These are phyloP conservation scores for Oeneis ivallda DNA, from an alignment of 2,888 invertebrate genomes.

Conservation along the genomic window DNA sequence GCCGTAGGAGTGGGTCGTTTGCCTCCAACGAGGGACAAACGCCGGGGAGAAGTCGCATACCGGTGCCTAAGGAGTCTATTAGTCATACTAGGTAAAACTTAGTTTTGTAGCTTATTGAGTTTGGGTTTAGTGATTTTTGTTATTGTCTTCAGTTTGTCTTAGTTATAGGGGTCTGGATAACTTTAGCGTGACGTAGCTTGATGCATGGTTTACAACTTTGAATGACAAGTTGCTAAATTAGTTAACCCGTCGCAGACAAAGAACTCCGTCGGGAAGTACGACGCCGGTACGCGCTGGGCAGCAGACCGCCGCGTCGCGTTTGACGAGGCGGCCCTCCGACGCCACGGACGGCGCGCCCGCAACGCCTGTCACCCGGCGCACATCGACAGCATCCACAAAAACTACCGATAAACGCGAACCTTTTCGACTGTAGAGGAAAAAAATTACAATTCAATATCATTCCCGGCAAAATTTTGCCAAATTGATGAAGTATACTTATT, in stretches of 20 bases:
- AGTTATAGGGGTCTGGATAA: slow-evolving; percentile 36
- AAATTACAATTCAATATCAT: slow-evolving; percentile 31
- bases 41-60: slow-evolving; percentile 77
- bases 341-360: slow-evolving; percentile 84
- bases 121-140: slow-evolving; percentile 38
- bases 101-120: slow-evolving; percentile 44
- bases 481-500: slow-evolving; percentile 26
- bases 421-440: slow-evolving; percentile 85
- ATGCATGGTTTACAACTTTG: slow-evolving; percentile 34
- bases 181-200: slow-evolving; percentile 38
- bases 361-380: slow-evolving; percentile 67
- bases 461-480: slow-evolving; percentile 38
- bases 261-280: slow-evolving; percentile 89
- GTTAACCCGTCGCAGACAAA: slow-evolving; percentile 76
- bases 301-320: slow-evolving; percentile 83
- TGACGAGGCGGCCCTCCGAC: slow-evolving; percentile 85
- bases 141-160: slow-evolving; percentile 39
- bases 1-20: slow-evolving; percentile 78
- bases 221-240: background rate
- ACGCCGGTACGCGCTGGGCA: slow-evolving; percentile 86
- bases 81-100: slow-evolving; percentile 72
- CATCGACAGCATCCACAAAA: slow-evolving; percentile 67
- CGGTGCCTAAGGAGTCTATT: slow-evolving; percentile 77
- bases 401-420: slow-evolving; percentile 85
- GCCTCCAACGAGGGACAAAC: slow-evolving; percentile 77